Base-by-base conservation (phyloP, 2,113 vertebrate genomes). In the Aegithalos caudatus region DNA sequence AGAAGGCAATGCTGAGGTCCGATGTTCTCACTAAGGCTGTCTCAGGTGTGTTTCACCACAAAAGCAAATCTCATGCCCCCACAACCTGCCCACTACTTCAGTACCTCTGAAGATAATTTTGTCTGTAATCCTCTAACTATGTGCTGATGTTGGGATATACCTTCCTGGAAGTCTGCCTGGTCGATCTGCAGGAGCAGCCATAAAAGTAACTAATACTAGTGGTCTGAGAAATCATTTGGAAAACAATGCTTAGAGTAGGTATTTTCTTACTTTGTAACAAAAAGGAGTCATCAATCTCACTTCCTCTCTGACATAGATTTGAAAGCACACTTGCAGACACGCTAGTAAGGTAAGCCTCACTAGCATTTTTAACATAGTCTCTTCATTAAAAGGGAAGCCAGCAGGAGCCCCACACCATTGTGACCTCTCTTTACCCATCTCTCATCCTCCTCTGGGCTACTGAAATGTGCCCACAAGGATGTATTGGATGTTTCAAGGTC, bases 321-420 rank as follows among this genome's bases (percentile, higher is more conserved):
- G 48, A 84, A 89, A 65, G 33, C n/a, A 77, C 22, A 35, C 18
- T 11, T 50, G 31, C 71, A 77, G 48, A 47, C 48, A 50, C 38
- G 24, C 29, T 18, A 61, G n/a, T n/a, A n/a, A n/a, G n/a, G 15
- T 24, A n/a, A 84, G 61, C 53, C 54, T 61, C 38, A 8, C 62
- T 33, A 28, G 15, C 42, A 22, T 40, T 79, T 61, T 4, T 21
- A 15, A 29, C 1, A 0, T 12, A 7, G 12, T 50, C 29, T 54
- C 57, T 50, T 54, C 0, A 0, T 37, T n/a, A n/a, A n/a, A n/a
- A n/a, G n/a, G n/a, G n/a, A n/a, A n/a, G 66, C 14, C 21, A 82
- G 61, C 50, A 80, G 81, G 67, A 70, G 45, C 27, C 35, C 11
- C 2, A 2, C 21, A 29, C 15, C 40, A n/a, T 6, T 56, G 40